Percentiles rank a stretch among this genome's conserved stretches.
Evolutionary conservation across 2,797 vertebrate genomes (phyloP).

Genomic region (Labeo calbasu): DNA sequence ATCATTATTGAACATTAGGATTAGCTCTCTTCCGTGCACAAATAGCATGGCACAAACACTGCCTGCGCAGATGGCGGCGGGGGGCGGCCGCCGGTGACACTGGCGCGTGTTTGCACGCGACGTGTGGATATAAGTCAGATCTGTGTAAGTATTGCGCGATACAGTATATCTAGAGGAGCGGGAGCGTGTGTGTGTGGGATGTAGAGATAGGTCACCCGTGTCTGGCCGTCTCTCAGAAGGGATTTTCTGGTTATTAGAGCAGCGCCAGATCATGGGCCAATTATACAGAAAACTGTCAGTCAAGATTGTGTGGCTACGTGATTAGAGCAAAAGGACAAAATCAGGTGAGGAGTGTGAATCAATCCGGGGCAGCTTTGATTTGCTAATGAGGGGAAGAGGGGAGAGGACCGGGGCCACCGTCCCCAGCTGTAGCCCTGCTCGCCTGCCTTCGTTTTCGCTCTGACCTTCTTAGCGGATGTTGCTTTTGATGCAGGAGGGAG

Average conservation of each 20-base stretch:
- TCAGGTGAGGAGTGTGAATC: slow-evolving; percentile 99
- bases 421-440: slow-evolving; percentile 96
- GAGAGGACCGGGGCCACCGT: slow-evolving; percentile 76
- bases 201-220: slow-evolving; percentile 91
- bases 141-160: slow-evolving; percentile 36
- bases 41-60: slow-evolving; percentile 81
- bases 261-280: slow-evolving; percentile 99
- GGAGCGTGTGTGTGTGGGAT: slow-evolving; percentile 65
- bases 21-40: slow-evolving; percentile 81
- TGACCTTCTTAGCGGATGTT: slow-evolving; percentile 97
- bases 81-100: slow-evolving; percentile 49
- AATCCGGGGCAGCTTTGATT: slow-evolving; percentile 99
- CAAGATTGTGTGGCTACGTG: slow-evolving; percentile 88
- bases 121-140: slow-evolving; percentile 46
- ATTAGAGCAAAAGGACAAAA: slow-evolving; percentile 92
- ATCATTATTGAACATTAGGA: slow-evolving; percentile 98
- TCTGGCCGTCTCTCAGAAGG: slow-evolving; percentile 97
- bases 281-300: slow-evolving; percentile 99
- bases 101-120: slow-evolving; percentile 21
- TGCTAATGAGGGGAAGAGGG: slow-evolving; percentile 96
- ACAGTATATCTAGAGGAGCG: slow-evolving; percentile 23
- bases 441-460: slow-evolving; percentile 93
- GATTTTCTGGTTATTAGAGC: slow-evolving; percentile 99
- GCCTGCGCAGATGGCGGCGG: slow-evolving; percentile 48
- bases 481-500: slow-evolving; percentile 87